Percentiles rank a stretch among this genome's conserved stretches.
Conservation (phyloP, 64 coral and sea anemone genomes). For the Actinia tenebrosa region DNA sequence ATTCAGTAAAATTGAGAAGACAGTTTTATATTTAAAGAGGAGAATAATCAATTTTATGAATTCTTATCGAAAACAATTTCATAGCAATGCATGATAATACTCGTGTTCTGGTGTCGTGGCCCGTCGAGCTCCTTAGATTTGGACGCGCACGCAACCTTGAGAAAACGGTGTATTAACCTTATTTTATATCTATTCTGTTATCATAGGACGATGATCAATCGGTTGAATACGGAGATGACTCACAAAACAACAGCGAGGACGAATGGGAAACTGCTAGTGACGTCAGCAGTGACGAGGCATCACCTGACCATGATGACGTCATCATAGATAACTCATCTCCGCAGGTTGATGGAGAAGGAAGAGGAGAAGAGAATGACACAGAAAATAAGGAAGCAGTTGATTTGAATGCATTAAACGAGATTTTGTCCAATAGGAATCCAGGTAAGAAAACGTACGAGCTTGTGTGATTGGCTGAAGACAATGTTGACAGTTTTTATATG, state of each 20-base stretch:
- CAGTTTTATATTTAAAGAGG: too few relatives aligned
- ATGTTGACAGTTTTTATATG: too few relatives aligned
- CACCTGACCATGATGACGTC: slow-evolving; percentile 18
- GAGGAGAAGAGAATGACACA: slow-evolving; percentile 36
- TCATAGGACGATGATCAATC: slow-evolving; percentile 76
- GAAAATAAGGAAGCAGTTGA: slow-evolving; percentile 22
- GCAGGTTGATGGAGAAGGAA: background rate
- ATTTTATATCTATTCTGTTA: background rate
- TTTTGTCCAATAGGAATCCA: slow-evolving; percentile 49
- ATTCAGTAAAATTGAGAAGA: too few relatives aligned
- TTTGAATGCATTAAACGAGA: slow-evolving; percentile 49
- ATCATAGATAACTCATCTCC: slow-evolving; percentile 4
- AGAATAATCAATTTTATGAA: too few relatives aligned
- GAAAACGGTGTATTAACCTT: background rate
- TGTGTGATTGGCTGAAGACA: background rate
- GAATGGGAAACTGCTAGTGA: slow-evolving; percentile 94
- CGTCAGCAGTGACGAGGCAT: slow-evolving; percentile 57
- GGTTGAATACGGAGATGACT: background rate
- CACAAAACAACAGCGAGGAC: slow-evolving; percentile 45
- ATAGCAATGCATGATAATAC: too few relatives aligned
- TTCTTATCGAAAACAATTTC: too few relatives aligned
- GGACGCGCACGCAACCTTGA: too few relatives aligned
- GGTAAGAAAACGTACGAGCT: slow-evolving; percentile 18
- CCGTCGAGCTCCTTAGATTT: too few relatives aligned
- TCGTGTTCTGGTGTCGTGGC: too few relatives aligned